Evolutionary conservation across 1,140 invertebrate genomes (phyloP), one percentile per base, ranked within the genome.

Genomic region (Anastrepha obliqua): DNA sequence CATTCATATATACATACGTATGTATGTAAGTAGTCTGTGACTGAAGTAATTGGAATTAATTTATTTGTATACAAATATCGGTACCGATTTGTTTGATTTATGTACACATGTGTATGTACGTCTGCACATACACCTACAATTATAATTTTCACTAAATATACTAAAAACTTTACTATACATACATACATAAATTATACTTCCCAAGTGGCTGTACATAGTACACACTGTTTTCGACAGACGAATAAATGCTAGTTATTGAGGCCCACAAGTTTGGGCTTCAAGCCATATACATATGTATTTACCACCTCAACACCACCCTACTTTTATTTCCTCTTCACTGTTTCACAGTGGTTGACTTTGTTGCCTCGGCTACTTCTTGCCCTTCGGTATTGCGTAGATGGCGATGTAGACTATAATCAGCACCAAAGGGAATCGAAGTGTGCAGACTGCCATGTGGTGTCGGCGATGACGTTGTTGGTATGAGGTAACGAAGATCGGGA

Each of bases 81-180:
- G 29, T 29, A 29, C 29, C 29, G 29, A 29, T 29, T 55, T 55
- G 11, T 55, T 55, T 42, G n/a, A 74, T 44, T 74, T 74, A 74
- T 39, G 42, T 74, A 74, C 39, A 74, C 39, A 11, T 44, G 7
- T 62, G 13, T 74, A 44, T 74, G 17, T 74, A 44, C 44, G 39
- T 47, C 5, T 6, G 44, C 8, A 74, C 42, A 44, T 44, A 5
- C 11, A 70, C 39, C 42, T 15, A 70, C 67, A 74, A 74, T 5
- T 44, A 47, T 42, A 62, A 74, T 39, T 74, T 74, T 42, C 44
- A 74, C 67, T 74, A 74, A 74, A 74, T 74, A 7, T 17, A 74
- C 42, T 74, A 74, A 44, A 13, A 74, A 74, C 4, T 74, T 74
- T 74, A 44, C 4, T 67, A 5, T 5, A 67, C 64, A 67, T 0